These are phyloP conservation scores for Periophthalmus modestus DNA, from an alignment of 2,113 vertebrate genomes.

Conservation along the genomic window DNA sequence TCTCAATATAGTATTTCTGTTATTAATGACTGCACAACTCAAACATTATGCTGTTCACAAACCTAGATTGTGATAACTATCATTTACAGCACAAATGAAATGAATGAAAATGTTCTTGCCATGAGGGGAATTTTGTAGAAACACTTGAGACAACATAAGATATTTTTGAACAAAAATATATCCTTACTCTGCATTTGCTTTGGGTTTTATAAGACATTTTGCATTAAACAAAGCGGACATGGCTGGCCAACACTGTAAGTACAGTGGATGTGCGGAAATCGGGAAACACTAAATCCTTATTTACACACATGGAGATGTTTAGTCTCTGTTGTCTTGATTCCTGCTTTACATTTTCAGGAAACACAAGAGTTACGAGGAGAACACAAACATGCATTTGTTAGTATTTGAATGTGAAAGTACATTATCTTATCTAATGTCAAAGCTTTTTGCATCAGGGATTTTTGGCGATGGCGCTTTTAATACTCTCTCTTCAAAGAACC, in stretches of 20 bases:
- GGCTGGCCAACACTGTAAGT: neutral
- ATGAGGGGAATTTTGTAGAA: too few species aligned
- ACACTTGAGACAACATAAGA: too few species aligned
- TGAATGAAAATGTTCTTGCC: neutral
- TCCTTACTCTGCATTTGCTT: neutral
- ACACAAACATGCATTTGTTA: neutral
- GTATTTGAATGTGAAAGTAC: constrained; percentile 1
- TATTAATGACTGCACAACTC: neutral
- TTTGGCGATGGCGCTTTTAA: neutral
- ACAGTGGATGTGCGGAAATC: neutral
- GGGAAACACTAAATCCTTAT: neutral
- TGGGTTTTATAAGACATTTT: neutral
- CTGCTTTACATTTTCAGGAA: neutral
- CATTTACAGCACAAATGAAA: too few species aligned
- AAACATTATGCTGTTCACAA: neutral
- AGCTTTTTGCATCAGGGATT: neutral
- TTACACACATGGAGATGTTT: neutral
- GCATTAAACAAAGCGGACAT: constrained; percentile 2
- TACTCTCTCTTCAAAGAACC: neutral
- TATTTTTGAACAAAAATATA: neutral
- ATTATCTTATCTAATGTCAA: neutral
- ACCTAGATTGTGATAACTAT: neutral
- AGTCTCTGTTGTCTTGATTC: neutral
- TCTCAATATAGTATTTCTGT: neutral
- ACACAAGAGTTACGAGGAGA: neutral